A percentile compares a stretch with the other conserved stretches of the same genome.
Conservation (phyloP, 2,888 invertebrate species). For the Oscheius sp. region DNA sequence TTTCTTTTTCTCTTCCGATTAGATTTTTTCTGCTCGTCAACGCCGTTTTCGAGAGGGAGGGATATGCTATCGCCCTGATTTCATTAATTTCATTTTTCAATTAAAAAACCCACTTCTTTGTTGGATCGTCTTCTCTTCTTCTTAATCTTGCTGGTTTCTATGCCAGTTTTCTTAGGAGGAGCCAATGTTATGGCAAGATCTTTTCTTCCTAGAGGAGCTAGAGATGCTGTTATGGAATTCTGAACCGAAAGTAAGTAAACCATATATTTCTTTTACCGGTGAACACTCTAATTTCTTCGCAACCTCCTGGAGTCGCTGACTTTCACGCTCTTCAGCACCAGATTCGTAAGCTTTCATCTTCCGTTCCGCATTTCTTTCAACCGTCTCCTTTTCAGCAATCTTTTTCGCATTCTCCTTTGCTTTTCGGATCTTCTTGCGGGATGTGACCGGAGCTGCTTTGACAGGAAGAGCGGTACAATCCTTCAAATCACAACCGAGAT, state of each 20-base stretch:
- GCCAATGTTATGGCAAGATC: slow-evolving; percentile 1
- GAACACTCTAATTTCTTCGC: slow-evolving; percentile 6
- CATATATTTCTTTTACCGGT: background rate
- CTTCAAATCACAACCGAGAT: slow-evolving; percentile 21
- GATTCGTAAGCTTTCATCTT: slow-evolving; percentile 1
- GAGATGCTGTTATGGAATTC: background rate
- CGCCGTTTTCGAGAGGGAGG: too few relatives aligned
- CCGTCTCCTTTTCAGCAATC: background rate
- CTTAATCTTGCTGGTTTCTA: too few relatives aligned
- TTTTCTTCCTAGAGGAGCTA: slow-evolving; percentile 3
- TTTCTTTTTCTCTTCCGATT: background rate
- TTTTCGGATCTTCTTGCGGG: background rate
- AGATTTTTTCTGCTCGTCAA: background rate
- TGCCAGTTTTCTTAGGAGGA: background rate
- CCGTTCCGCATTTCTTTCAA: background rate
- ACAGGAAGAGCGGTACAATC: background rate
- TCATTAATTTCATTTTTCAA: too few relatives aligned
- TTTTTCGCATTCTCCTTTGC: background rate
- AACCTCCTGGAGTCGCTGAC: background rate
- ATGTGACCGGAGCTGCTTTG: background rate
- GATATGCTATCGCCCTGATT: too few relatives aligned
- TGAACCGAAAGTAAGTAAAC: background rate
- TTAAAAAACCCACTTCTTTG: too few relatives aligned
- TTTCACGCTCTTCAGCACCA: slow-evolving; percentile 5
- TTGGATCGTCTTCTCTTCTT: too few relatives aligned